Evolutionary conservation across 35 echinoderm and acorn worm genomes (phyloP).

Genomic region (Lytechinus pictus): DNA sequence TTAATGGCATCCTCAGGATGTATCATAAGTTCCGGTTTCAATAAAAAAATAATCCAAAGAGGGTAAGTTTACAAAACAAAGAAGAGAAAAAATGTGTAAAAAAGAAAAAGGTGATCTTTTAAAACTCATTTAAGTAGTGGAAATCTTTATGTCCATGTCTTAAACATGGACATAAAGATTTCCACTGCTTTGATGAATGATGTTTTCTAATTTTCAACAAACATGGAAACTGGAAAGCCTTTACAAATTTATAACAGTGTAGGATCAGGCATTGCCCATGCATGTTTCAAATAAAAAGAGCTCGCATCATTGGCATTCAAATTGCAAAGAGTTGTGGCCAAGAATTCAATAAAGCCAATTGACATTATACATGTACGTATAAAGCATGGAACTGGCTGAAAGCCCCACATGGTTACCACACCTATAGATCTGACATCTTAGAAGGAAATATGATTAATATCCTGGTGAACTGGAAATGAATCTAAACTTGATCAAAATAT

Average conservation of each 20-base stretch:
- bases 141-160: too few species aligned
- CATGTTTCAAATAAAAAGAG: too few species aligned
- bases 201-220: too few species aligned
- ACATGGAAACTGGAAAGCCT: too few species aligned
- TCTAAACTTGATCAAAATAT: background rate
- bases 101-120: background rate
- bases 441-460: slow-evolving; percentile 16
- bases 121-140: too few species aligned
- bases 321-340: background rate
- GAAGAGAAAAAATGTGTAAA: background rate
- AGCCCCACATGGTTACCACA: background rate
- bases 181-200: too few species aligned
- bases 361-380: background rate
- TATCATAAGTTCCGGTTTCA: background rate
- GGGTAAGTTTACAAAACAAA: background rate
- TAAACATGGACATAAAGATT: too few species aligned
- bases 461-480: background rate
- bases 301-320: too few species aligned
- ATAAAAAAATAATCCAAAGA: background rate
- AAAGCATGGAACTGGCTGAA: background rate
- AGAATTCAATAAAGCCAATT: background rate
- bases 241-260: too few species aligned
- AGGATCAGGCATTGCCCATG: too few species aligned
- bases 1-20: background rate
- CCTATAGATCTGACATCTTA: background rate